A percentile compares a stretch with the other conserved stretches of the same genome.
These are phyloP conservation scores for Pogonophryne albipinna DNA, from an alignment of 2,797 vertebrate species.

Conservation along the genomic window DNA sequence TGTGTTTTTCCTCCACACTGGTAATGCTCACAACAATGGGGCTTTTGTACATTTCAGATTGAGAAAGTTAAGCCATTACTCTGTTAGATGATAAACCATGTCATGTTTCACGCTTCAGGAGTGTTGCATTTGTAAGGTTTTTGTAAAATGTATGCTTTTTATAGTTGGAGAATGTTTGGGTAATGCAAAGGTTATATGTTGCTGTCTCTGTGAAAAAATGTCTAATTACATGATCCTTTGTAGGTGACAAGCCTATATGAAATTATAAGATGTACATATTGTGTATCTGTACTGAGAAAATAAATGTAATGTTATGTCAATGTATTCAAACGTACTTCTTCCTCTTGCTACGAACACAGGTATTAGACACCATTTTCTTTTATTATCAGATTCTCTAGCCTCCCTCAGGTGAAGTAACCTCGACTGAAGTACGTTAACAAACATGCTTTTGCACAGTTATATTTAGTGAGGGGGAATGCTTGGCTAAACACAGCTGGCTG, in stretches of 20 bases:
- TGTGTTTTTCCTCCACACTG: constrained; percentile 23
- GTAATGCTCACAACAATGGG: constrained; percentile 31
- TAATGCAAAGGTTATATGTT: constrained; percentile 35
- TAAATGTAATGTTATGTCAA: constrained; percentile 78
- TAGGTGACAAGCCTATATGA: constrained; percentile 56
- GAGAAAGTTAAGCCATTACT: constrained; percentile 24
- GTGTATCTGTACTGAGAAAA: constrained; percentile 79
- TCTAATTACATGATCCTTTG: constrained; percentile 48
- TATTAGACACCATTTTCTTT: neutral
- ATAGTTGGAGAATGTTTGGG: constrained; percentile 35
- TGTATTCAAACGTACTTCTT: constrained; percentile 36
- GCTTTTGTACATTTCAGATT: constrained; percentile 22
- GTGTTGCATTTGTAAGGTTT: constrained; percentile 28
- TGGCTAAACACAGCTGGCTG: neutral
- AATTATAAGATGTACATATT: constrained; percentile 68
- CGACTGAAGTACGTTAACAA: neutral
- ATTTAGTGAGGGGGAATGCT: constrained; percentile 2
- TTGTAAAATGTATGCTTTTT: constrained; percentile 31
- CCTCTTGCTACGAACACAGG: neutral
- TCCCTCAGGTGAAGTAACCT: neutral
- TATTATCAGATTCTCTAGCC: neutral
- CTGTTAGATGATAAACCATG: neutral
- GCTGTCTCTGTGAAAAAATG: constrained; percentile 35
- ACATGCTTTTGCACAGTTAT: constrained; percentile 19
- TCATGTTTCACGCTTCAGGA: neutral